Evolutionary conservation across 1,140 invertebrate genomes (phyloP).

Genomic region (Zelostemma sp.): DNA sequence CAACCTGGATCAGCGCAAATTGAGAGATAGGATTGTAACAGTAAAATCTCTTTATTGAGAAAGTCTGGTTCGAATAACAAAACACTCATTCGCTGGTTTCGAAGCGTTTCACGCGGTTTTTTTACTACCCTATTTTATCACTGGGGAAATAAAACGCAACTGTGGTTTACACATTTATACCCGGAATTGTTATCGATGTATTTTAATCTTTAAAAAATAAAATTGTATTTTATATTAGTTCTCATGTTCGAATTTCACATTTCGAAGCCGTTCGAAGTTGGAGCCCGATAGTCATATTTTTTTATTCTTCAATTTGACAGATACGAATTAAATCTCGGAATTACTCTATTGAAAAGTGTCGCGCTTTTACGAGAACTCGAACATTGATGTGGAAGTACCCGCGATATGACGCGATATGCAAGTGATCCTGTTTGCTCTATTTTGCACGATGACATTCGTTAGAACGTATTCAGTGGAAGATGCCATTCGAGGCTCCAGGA

Average conservation of each 20-base stretch:
- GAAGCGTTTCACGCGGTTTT: neutral
- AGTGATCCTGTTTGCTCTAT: conserved; percentile 13
- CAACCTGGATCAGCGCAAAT: conserved; percentile 27
- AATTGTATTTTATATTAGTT: too few relatives aligned
- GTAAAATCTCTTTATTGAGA: conserved; percentile 31
- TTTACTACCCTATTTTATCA: too few relatives aligned
- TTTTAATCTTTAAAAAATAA: too few relatives aligned
- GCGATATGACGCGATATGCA: conserved; percentile 37
- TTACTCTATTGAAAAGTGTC: too few relatives aligned
- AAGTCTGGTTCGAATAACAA: conserved; percentile 19
- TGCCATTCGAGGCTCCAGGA: conserved; percentile 12
- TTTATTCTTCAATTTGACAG: neutral
- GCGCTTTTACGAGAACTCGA: neutral
- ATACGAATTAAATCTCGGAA: too few relatives aligned
- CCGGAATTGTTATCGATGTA: too few relatives aligned
- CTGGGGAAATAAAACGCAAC: too few relatives aligned
- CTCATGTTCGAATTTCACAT: too few relatives aligned
- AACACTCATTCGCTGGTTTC: conserved; percentile 10
- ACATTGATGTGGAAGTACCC: conserved; percentile 7
- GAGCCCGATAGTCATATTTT: too few relatives aligned
- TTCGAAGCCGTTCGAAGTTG: too few relatives aligned
- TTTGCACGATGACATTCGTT: conserved; percentile 34
- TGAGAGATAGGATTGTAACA: conserved; percentile 11
- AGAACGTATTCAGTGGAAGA: conserved; percentile 19
- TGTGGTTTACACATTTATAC: too few relatives aligned